phyloP scores from a whole-genome alignment of 1,140 invertebrate genomes.

The Plectus sambesii region DNA sequence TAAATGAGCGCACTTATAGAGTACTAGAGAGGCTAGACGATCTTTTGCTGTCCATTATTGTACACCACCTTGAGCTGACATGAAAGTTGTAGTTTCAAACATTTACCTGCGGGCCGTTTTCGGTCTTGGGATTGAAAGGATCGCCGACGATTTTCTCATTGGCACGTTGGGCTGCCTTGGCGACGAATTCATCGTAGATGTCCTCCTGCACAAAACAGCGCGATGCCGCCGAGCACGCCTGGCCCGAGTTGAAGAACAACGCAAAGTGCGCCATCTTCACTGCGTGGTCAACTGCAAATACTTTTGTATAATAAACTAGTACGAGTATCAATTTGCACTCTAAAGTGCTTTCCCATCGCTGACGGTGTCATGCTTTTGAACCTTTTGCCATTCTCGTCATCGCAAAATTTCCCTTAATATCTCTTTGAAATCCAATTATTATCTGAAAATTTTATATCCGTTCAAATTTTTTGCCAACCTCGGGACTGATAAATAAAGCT shows the following conservation, averaged over 20 bases:
- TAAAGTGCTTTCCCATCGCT: no score
- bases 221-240: constrained; percentile 45
- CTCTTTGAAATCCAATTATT: no score
- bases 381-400: no score
- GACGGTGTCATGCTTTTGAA: no score
- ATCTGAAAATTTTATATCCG: no score
- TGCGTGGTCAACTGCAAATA: constrained; percentile 5
- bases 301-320: no score
- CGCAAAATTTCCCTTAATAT: no score
- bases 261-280: not conserved
- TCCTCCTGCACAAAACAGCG: constrained; percentile 46
- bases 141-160: not conserved
- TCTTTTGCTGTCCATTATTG: no score
- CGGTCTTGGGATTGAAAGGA: not conserved
- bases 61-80: no score
- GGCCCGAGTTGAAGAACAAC: constrained; percentile 25
- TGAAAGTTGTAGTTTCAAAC: not conserved
- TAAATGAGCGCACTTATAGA: not conserved
- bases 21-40: not conserved
- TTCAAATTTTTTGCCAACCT: no score
- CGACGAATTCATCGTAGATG: constrained; percentile 47
- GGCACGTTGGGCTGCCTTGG: constrained; percentile 11
- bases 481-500: no score
- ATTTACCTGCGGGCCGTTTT: constrained; percentile 1
- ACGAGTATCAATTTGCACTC: no score